Evolutionary conservation across 2,113 vertebrate genomes (phyloP), one percentile per base, ranked within the genome.

Genomic region (Motacilla tschutschensis): DNA sequence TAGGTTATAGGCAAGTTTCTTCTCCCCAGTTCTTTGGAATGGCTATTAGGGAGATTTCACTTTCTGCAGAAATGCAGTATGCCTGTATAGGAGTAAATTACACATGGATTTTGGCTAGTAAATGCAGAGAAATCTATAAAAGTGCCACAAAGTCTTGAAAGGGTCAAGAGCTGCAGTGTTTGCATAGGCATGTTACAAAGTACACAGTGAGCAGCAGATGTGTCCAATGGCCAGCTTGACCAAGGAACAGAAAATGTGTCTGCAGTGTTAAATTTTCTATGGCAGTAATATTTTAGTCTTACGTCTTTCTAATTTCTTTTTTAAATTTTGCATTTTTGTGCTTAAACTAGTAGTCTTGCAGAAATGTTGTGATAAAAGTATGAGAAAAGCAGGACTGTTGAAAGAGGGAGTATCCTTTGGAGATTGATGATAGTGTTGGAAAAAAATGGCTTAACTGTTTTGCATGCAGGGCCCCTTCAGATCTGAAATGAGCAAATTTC

Each of bases 141-240:
- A 28, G 28, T 31, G 41, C 10, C 5, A 53, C 9, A 17, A 66
- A 69, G 19, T 22, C 18, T 9, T 53, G 48, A 40, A 36, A 69
- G 48, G 9, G 4, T 46, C 9, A 59, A 41, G 44, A 82, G 33
- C 5, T 25, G 17, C 25, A 59, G 24, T 33, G 24, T 79, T 83
- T 43, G 44, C 36, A 46, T 7, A 43, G 26, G 9, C 14, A 46
- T 0, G 0, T 46, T 50, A 15, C 5, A 12, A 35, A 43, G 12
- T 19, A 8, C 22, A 17, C 40, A 29, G 12, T 20, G 33, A 76
- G 12, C 10, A 21, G 12, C 29, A 55, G 22, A 25, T 17, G 1
- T 50, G 11, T 19, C 58, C 17, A 50, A 31, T 31, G 58, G 10
- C 22, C 17, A 41, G 50, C 25, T 60, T 76, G 17, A 60, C 15